Evolutionary conservation across 2,797 vertebrate species (phyloP).

Genomic region (Gila robusta): DNA sequence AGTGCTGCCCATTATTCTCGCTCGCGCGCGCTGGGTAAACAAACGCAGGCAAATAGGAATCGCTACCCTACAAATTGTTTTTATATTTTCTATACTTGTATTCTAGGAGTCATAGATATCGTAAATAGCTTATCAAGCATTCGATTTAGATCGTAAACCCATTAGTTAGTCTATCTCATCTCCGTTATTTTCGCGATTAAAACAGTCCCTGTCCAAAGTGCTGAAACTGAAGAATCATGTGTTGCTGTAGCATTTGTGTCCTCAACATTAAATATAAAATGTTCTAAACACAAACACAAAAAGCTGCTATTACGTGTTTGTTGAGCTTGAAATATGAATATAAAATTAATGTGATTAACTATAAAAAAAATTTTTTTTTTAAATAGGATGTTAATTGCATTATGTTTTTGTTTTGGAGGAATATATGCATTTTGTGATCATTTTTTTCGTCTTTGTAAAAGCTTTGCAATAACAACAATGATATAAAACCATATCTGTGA

Average conservation of each 20-base stretch:
- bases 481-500: neutral
- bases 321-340: neutral
- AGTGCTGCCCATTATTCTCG: neutral
- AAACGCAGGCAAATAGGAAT: neutral
- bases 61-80: neutral
- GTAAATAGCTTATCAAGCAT: neutral
- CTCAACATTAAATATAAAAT: neutral
- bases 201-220: conserved; percentile 37
- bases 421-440: neutral
- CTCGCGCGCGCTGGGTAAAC: neutral
- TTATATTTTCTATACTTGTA: neutral
- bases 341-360: too few relatives aligned
- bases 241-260: neutral
- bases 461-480: neutral
- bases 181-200: neutral
- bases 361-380: too few relatives aligned
- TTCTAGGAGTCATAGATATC: neutral
- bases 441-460: neutral
- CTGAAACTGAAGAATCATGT: conserved; percentile 17
- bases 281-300: neutral
- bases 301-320: neutral
- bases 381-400: neutral
- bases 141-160: neutral
- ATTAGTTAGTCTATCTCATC: neutral
- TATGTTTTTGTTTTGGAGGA: neutral